A percentile compares a stretch with the other conserved stretches of the same genome.
Evolutionary conservation across 2,113 vertebrate species (phyloP).

Genomic region (Acanthochromis polyacanthus): DNA sequence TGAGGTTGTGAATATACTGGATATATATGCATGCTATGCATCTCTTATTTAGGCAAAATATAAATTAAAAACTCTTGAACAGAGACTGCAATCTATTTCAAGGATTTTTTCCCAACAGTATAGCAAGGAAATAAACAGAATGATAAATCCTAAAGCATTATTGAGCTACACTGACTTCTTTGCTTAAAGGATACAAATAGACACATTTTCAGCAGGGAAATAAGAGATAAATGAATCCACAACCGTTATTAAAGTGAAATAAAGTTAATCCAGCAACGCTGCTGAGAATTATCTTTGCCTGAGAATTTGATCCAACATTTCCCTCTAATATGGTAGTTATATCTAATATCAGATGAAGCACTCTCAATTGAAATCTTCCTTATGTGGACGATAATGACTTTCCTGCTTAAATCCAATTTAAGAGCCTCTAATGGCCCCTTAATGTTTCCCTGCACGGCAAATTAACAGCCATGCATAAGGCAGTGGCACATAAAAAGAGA

Average conservation of each 20-base stretch:
- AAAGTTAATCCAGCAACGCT: conserved; percentile 52
- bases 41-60: background rate
- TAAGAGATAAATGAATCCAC: conserved; percentile 61
- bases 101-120: background rate
- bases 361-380: conserved; percentile 77
- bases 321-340: conserved; percentile 70
- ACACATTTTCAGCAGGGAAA: conserved; percentile 50
- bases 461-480: conserved; percentile 70
- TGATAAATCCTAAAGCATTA: conserved; percentile 15
- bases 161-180: conserved; percentile 30
- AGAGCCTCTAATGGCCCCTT: conserved; percentile 76
- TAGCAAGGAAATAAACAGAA: conserved; percentile 16
- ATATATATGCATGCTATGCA: background rate
- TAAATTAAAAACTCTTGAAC: background rate
- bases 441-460: conserved; percentile 71
- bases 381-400: conserved; percentile 78
- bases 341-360: conserved; percentile 75
- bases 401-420: conserved; percentile 80
- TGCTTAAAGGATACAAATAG: conserved; percentile 81
- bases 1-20: background rate
- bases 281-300: conserved; percentile 65
- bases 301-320: conserved; percentile 68
- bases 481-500: conserved; percentile 59
- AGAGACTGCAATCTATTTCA: background rate
- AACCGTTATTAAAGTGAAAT: conserved; percentile 66